Conservation (phyloP, 1,140 invertebrate genomes). For the Drosophila insularis region DNA sequence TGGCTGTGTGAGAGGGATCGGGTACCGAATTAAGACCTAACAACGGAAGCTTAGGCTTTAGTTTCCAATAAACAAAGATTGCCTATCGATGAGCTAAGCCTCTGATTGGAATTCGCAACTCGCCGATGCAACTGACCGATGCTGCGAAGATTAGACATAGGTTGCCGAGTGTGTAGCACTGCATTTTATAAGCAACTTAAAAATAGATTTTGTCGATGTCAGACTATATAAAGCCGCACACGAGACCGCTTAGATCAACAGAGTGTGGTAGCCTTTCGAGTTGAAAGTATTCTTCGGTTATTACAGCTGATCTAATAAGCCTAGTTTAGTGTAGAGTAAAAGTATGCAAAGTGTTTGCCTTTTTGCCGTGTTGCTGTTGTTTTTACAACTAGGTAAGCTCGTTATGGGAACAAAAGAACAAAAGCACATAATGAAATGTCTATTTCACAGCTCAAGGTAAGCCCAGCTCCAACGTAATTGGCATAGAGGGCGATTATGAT, state of each 20-base stretch:
- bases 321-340: neutral
- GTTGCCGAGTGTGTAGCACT: conserved; percentile 1
- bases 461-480: conserved; percentile 11
- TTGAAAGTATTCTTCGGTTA: conserved; percentile 19
- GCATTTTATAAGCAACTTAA: conserved; percentile 1
- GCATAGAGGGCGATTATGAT: conserved; percentile 40
- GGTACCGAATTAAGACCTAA: too few species aligned
- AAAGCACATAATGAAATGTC: neutral
- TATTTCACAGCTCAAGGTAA: conserved; percentile 34
- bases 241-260: conserved; percentile 33
- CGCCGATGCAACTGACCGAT: neutral
- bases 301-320: conserved; percentile 44
- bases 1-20: neutral
- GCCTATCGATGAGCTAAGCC: neutral
- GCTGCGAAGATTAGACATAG: neutral
- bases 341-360: conserved; percentile 34
- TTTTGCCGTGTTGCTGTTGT: conserved; percentile 35
- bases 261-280: conserved; percentile 47
- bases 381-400: conserved; percentile 35
- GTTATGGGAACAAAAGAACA: neutral
- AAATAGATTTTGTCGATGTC: neutral
- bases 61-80: too few species aligned
- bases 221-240: conserved; percentile 43
- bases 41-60: too few species aligned
- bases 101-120: neutral